These are phyloP conservation scores for Syngnathus rostellatus DNA, from an alignment of 2,797 vertebrate species.

Conservation along the genomic window DNA sequence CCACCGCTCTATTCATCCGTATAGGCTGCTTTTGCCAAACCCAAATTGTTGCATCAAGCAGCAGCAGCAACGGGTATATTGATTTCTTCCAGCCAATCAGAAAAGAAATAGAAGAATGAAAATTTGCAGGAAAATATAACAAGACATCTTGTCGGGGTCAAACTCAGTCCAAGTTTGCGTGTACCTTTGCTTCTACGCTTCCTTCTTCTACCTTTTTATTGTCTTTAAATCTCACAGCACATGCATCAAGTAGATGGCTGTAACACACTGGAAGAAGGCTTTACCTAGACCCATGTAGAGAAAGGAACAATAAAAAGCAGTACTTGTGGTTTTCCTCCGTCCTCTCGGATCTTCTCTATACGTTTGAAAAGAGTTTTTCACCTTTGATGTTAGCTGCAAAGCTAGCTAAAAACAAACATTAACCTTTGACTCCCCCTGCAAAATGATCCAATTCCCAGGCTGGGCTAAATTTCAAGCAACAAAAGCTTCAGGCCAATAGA, in stretches of 20 bases:
- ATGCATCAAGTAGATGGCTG: constrained; percentile 19
- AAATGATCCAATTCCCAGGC: constrained; percentile 29
- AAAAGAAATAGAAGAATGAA: background rate
- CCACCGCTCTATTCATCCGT: constrained; percentile 51
- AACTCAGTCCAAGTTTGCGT: background rate
- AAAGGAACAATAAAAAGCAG: constrained; percentile 24
- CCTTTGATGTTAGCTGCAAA: constrained; percentile 83
- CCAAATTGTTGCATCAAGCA: constrained; percentile 51
- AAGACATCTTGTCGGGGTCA: background rate
- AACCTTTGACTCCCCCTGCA: constrained; percentile 42
- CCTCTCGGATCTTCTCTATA: constrained; percentile 54
- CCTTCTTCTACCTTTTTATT: constrained; percentile 8
- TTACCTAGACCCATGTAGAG: constrained; percentile 25
- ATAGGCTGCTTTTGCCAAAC: constrained; percentile 46
- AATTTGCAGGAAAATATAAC: background rate
- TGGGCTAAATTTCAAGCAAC: constrained; percentile 33
- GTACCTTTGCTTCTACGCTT: constrained; percentile 17
- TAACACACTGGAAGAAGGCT: constrained; percentile 39
- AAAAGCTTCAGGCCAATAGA: constrained; percentile 40
- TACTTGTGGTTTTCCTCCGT: constrained; percentile 33
- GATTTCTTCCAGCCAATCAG: background rate
- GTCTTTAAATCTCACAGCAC: constrained; percentile 32
- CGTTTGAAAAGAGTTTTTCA: constrained; percentile 63
- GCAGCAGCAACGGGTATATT: constrained; percentile 12
- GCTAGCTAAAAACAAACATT: constrained; percentile 71